These are phyloP conservation scores for Mionectes macconnelli DNA, from an alignment of 2,113 vertebrate genomes.

Conservation along the genomic window DNA sequence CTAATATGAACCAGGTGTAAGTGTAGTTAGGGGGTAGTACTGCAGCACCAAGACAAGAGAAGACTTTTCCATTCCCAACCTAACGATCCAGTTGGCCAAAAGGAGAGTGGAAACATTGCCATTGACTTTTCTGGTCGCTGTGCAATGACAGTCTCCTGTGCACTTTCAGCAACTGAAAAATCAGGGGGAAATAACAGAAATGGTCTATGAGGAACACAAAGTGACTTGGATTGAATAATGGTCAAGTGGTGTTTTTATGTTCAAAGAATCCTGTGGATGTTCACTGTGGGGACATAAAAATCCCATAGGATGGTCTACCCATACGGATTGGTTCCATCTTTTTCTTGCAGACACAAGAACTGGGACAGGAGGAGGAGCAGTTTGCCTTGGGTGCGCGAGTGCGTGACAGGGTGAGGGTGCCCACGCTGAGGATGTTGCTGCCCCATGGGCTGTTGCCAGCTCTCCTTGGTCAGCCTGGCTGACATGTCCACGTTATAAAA, in stretches of 20 bases:
- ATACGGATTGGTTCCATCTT: accelerated
- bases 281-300: background rate
- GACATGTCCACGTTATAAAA: background rate
- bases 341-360: accelerated
- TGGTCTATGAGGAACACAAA: background rate
- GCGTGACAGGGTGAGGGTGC: background rate
- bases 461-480: background rate
- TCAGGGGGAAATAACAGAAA: background rate
- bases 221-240: background rate
- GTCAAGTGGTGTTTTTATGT: accelerated
- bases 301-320: accelerated
- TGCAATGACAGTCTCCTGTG: background rate
- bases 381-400: background rate
- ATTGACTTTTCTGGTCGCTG: background rate
- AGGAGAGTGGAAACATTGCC: background rate
- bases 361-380: background rate
- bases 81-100: background rate
- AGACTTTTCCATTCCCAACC: background rate
- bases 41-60: background rate
- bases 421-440: background rate
- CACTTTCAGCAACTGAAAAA: background rate
- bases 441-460: accelerated
- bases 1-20: background rate
- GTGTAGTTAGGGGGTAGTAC: background rate
- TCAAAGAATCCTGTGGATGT: background rate